Evolutionary conservation across 2,113 vertebrate species (phyloP).

Genomic region (Charadrius vociferus): DNA sequence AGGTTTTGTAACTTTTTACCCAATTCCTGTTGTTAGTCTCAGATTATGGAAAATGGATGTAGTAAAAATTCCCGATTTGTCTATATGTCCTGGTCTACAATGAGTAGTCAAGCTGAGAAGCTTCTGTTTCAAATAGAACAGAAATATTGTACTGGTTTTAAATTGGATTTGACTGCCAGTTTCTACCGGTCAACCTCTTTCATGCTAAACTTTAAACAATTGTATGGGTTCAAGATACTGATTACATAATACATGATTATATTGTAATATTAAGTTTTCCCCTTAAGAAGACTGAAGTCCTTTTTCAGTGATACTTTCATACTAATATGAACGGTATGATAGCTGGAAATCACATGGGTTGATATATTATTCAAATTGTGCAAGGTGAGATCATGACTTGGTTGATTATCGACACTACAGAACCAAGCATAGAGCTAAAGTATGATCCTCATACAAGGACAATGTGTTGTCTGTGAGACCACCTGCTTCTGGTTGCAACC

Average conservation of each 20-base stretch:
- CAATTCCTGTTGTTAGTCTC: not conserved
- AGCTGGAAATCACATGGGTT: not conserved
- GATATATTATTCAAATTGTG: not conserved
- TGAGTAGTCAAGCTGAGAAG: not conserved
- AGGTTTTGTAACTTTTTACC: not conserved
- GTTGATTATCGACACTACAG: accelerated
- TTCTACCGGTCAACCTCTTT: not conserved
- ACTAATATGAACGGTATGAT: not conserved
- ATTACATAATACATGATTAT: not conserved
- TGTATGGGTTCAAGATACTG: not conserved
- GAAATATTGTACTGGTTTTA: not conserved
- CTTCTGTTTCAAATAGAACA: not conserved
- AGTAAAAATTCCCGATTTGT: not conserved
- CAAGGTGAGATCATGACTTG: not conserved
- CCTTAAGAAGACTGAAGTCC: not conserved
- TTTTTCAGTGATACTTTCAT: not conserved
- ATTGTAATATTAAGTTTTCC: not conserved
- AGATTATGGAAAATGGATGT: not conserved
- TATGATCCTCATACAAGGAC: not conserved
- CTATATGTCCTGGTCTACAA: not conserved
- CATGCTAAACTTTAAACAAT: not conserved
- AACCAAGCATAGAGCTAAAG: not conserved
- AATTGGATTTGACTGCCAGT: not conserved
- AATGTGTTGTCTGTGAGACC: not conserved
- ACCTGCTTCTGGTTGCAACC: not conserved